Evolutionary conservation across 2,113 vertebrate genomes (phyloP), one percentile per base, ranked within the genome.

Genomic region (Zosterops pallidus): DNA sequence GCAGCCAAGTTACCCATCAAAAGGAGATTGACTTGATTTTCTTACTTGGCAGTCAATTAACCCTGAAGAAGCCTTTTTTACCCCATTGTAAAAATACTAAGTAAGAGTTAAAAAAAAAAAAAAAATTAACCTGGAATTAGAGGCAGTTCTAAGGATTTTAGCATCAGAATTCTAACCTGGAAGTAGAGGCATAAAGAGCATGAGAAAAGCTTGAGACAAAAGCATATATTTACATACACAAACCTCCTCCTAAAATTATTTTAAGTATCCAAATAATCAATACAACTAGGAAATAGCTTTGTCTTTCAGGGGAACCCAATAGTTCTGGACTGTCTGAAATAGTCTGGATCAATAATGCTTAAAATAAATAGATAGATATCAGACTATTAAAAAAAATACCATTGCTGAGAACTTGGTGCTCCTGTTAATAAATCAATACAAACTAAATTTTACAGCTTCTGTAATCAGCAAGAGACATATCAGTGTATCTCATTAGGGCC

Each of bases 401-500:
- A 3, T 57, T 3, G 12, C 53, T 13, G 44, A 87, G 79, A 95
- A 93, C 69, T 90, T 83, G 60, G 68, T 89, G 42, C 63, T 96
- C 78, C 33, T 78, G 81, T 83, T 97, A 93, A 96, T 91, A 95
- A 97, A 97, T 96, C 65, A 92, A 96, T 97, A 79, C 85, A 95
- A 95, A 96, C 90, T 65, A 91, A 93, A 95, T 97, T 96, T 97
- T 97, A 92, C 92, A 97, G 97, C 92, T 89, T 80, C 90, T 93
- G 46, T 96, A 97, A 96, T 97, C 96, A 96, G 81, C 86, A 90
- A 95, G 96, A 96, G 94, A 94, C 89, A 95, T 94, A 92, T 97
- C 93, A 83, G 82, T 89, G 90, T 91, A 96, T 97, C 97, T 97
- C 90, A 97, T 97, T 95, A 97, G 79, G 75, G 87, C 8, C 0